Percentiles rank a stretch among this genome's conserved stretches.
These are phyloP conservation scores for Hanleya hanleyi DNA, from an alignment of 2,888 invertebrate species.

Conservation along the genomic window DNA sequence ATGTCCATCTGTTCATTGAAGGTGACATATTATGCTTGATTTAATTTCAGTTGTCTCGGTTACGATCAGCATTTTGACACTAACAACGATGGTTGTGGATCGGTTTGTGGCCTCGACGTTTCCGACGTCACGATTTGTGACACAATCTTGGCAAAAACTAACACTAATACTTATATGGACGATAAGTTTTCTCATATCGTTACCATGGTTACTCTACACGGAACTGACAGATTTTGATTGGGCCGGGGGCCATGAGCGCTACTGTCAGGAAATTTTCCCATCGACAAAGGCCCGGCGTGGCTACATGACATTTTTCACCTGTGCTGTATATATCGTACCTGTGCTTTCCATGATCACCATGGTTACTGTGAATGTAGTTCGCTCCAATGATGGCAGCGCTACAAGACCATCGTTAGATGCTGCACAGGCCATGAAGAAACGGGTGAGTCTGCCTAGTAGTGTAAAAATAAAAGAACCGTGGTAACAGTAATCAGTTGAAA, in stretches of 20 bases:
- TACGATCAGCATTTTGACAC: constrained; percentile 40
- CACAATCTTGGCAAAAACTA: constrained; percentile 38
- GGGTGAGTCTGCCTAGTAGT: too few relatives aligned
- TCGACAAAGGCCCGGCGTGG: constrained; percentile 27
- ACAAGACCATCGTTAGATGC: constrained; percentile 11
- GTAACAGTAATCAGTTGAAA: too few relatives aligned
- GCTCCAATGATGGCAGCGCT: neutral
- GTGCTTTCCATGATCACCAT: constrained; percentile 43
- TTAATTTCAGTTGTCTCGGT: constrained; percentile 43
- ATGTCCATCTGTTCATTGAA: neutral
- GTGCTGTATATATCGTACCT: constrained; percentile 40
- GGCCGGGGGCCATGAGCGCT: constrained; percentile 39
- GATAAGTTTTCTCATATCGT: constrained; percentile 25
- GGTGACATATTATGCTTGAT: neutral
- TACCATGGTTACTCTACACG: constrained; percentile 46
- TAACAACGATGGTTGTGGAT: constrained; percentile 39
- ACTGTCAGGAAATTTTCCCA: constrained; percentile 44
- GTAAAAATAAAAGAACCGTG: too few relatives aligned
- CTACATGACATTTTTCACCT: constrained; percentile 38
- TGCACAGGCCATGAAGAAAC: constrained; percentile 27
- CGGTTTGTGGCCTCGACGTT: constrained; percentile 38
- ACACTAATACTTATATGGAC: constrained; percentile 42
- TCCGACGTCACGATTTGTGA: constrained; percentile 33
- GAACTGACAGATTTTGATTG: constrained; percentile 39
- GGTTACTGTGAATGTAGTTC: constrained; percentile 25